These are phyloP conservation scores for Dolichoris vasculosae DNA, from an alignment of 1,140 invertebrate species.

Conservation along the genomic window DNA sequence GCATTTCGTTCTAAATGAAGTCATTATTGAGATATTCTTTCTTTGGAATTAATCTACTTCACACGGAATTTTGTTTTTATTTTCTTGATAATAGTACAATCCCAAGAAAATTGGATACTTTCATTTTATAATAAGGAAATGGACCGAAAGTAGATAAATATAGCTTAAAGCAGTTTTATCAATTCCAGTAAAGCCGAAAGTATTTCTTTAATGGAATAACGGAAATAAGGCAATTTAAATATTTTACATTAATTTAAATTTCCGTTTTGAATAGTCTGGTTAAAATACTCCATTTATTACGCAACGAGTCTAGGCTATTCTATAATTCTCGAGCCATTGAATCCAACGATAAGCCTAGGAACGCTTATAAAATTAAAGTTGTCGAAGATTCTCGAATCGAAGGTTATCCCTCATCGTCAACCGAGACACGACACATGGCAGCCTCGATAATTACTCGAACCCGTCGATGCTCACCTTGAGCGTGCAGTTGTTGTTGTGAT, in stretches of 20 bases:
- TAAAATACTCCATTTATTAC: background rate
- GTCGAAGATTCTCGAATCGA: background rate
- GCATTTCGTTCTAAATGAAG: conserved; percentile 4
- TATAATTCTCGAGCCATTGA: background rate
- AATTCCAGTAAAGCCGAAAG: background rate
- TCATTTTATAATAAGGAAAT: background rate
- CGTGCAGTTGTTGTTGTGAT: conserved; percentile 74
- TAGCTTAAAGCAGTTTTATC: background rate
- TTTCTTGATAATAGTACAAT: background rate
- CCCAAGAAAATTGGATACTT: background rate
- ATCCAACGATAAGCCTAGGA: background rate
- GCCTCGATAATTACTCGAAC: background rate
- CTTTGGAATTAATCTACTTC: background rate
- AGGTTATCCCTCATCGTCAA: background rate
- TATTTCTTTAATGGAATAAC: background rate
- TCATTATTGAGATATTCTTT: background rate
- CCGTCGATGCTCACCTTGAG: conserved; percentile 64
- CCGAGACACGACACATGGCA: no score
- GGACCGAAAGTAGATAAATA: background rate
- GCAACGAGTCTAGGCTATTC: background rate
- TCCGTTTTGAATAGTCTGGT: background rate
- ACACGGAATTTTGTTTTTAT: background rate
- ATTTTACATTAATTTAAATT: background rate
- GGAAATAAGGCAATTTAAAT: background rate
- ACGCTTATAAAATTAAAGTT: background rate